Conservation (phyloP, 2,113 vertebrate species). For the Pseudopodoces humilis region DNA sequence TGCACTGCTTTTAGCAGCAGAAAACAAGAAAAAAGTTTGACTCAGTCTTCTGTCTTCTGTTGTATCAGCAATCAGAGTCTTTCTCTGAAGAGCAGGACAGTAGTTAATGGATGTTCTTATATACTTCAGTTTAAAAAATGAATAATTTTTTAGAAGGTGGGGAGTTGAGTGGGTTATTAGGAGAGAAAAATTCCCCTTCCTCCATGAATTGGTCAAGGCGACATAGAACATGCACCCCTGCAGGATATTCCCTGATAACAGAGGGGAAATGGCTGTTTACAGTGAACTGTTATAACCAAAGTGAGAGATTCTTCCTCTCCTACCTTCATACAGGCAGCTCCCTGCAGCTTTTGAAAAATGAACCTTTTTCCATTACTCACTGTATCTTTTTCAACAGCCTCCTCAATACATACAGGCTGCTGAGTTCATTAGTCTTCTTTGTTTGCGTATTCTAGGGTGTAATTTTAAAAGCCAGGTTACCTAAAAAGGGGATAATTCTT, state of each 20-base stretch:
- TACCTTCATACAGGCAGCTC: not conserved
- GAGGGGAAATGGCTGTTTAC: not conserved
- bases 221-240: not conserved
- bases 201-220: not conserved
- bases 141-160: not conserved
- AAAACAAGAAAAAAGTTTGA: not conserved
- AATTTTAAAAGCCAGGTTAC: constrained; percentile 58
- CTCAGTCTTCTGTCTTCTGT: not conserved
- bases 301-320: not conserved
- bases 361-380: constrained; percentile 38
- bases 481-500: constrained; percentile 56
- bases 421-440: constrained; percentile 45
- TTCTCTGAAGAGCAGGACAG: not conserved
- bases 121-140: not conserved
- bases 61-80: not conserved
- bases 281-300: not conserved
- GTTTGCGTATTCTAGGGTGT: constrained; percentile 25
- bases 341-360: constrained; percentile 45
- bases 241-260: not conserved
- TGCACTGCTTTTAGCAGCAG: not conserved
- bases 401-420: not conserved
- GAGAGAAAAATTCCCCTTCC: not conserved
- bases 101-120: not conserved
- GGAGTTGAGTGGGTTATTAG: not conserved
- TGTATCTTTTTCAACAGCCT: constrained; percentile 19